Evolutionary conservation across 2,797 vertebrate species (phyloP), one percentile per base, ranked within the genome.

Genomic region (Oreochromis grahami): DNA sequence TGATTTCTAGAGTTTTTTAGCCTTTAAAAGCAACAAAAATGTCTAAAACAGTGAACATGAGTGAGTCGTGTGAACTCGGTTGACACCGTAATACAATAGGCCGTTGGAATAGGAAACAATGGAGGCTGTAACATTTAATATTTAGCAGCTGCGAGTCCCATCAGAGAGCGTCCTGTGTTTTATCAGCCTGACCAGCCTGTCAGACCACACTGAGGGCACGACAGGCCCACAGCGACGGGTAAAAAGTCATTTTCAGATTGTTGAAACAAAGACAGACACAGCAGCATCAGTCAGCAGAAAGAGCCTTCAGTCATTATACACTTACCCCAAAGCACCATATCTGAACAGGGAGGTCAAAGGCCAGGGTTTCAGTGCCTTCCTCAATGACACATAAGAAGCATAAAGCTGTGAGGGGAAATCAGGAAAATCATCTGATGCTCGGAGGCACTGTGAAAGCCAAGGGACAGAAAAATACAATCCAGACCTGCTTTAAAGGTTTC

Each of bases 381-480:
- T 83, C 26, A 8, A 78, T 76, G 87, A 77, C 81, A 55, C 79
- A 38, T 36, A 13, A 26, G 77, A 32, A 48, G 77, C 48, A 79
- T 14, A 34, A 76, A 77, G 70, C 8, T 13, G 65, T 21, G 9
- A 15, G 29, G 36, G 79, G 52, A 80, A 56, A 76, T 79, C 45
- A 50, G 85, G 53, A 60, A 19, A 84, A 86, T 78, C 76, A 4
- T 56, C 78, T 86, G 77, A 82, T 77, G 77, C 79, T 85, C 13
- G 0, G 38, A 70, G 24, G 21, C 14, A 29, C 78, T 21, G 80
- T 68, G 68, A 88, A 38, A 85, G 65, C 53, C 79, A 84, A 68
- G 51, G 84, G 81, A 78, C 50, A 6, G 82, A n/a, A 32, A 81
- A 88, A 88, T 80, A 81, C 79, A 89, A 86, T 58, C 86, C 89